phyloP scores from a whole-genome alignment of 2,113 vertebrate species.

The Hemiscyllium ocellatum region DNA sequence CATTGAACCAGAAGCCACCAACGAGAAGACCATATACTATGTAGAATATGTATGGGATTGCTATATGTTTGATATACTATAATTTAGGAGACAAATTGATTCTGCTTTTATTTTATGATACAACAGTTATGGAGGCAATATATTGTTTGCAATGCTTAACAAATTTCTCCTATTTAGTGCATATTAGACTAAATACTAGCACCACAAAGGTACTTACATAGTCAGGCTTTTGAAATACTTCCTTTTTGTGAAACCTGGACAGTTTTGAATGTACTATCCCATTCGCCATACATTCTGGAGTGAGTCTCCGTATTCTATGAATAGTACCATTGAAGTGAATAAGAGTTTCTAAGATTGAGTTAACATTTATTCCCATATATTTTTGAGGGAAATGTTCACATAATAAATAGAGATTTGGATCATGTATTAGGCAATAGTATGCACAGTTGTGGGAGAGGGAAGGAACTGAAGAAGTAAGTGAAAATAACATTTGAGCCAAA shows the following conservation, averaged over 20 bases:
- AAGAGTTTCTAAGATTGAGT: neutral
- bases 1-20: neutral
- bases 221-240: neutral
- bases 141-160: neutral
- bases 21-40: neutral
- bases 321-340: neutral
- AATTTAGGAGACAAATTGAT: neutral
- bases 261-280: neutral
- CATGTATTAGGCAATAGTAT: neutral
- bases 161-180: neutral
- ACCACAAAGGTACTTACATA: neutral
- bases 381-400: neutral
- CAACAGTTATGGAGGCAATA: neutral
- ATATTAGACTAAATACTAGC: neutral
- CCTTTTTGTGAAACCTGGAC: neutral
- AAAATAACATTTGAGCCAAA: conserved; percentile 12
- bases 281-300: neutral
- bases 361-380: neutral
- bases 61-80: neutral
- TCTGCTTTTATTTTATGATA: neutral
- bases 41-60: neutral
- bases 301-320: neutral
- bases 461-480: neutral
- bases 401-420: neutral
- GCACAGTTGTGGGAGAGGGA: neutral